Percentiles rank a stretch among this genome's conserved stretches.
Conservation (phyloP, 2,797 vertebrate species). For the Ceyx erithaca region DNA sequence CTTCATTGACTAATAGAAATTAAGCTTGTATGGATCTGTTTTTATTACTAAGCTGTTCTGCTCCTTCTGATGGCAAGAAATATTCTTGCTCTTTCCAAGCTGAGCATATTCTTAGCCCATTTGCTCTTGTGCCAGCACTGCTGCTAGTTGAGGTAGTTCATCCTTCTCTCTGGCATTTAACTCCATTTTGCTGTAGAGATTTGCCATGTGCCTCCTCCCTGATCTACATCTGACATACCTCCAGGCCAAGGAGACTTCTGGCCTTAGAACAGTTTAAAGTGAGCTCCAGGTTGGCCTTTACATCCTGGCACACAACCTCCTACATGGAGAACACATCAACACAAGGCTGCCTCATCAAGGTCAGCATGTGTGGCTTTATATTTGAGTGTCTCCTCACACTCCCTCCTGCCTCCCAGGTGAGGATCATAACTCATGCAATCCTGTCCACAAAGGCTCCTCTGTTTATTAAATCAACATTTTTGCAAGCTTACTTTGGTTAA, state of each 20-base stretch:
- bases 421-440: background rate
- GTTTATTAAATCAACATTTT: background rate
- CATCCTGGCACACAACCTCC: background rate
- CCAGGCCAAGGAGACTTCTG: background rate
- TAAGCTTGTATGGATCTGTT: background rate
- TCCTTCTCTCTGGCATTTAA: background rate
- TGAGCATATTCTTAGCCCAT: background rate
- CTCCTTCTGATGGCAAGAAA: background rate
- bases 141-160: background rate
- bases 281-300: background rate
- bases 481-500: background rate
- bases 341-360: background rate
- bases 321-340: background rate
- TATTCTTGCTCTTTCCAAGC: background rate
- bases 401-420: background rate
- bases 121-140: background rate
- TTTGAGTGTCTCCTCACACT: background rate
- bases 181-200: background rate
- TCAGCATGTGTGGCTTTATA: background rate
- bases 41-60: background rate
- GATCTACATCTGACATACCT: background rate
- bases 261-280: background rate
- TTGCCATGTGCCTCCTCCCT: background rate
- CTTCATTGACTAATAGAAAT: background rate
- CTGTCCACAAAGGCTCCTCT: background rate